A percentile compares a stretch with the other conserved stretches of the same genome.
phyloP scores from a whole-genome alignment of 2,113 vertebrate species.

The Dolichotis patagonum region DNA sequence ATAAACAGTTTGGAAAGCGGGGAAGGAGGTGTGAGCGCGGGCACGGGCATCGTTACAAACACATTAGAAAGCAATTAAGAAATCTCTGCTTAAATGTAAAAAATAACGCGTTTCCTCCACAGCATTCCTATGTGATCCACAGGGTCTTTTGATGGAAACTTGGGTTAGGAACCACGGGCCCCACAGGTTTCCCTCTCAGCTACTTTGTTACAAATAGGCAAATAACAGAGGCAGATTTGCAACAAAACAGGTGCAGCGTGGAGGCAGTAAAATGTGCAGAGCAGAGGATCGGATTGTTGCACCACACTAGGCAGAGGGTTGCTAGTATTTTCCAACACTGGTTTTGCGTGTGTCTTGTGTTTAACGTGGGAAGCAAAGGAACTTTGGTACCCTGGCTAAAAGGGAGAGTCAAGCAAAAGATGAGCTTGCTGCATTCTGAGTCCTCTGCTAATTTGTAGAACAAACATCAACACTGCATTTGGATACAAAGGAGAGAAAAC shows the following conservation, averaged over 20 bases:
- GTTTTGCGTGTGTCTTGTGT: constrained; percentile 1
- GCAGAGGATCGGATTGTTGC: constrained; percentile 50
- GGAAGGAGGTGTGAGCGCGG: constrained; percentile 85
- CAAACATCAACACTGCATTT: constrained; percentile 61
- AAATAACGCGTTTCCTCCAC: not conserved
- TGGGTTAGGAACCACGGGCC: not conserved
- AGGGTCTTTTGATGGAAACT: not conserved
- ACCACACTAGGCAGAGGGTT: not conserved
- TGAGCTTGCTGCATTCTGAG: not conserved
- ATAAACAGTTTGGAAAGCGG: constrained; percentile 88
- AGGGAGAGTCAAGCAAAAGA: constrained; percentile 22
- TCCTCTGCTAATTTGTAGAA: constrained; percentile 67
- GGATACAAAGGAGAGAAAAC: not conserved
- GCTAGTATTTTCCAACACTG: not conserved
- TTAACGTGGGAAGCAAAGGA: constrained; percentile 70
- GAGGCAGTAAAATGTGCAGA: not conserved
- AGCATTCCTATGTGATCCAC: not conserved
- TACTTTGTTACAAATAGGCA: constrained; percentile 67
- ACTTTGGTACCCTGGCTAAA: not conserved
- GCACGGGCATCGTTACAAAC: constrained; percentile 91
- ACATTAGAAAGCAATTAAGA: constrained; percentile 86
- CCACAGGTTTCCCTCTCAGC: not conserved
- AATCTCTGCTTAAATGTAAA: not conserved
- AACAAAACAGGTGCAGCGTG: not conserved
- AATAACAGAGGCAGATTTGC: constrained; percentile 6